Conservation (phyloP, 2,797 vertebrate species). For the Ispidina lecontei region DNA sequence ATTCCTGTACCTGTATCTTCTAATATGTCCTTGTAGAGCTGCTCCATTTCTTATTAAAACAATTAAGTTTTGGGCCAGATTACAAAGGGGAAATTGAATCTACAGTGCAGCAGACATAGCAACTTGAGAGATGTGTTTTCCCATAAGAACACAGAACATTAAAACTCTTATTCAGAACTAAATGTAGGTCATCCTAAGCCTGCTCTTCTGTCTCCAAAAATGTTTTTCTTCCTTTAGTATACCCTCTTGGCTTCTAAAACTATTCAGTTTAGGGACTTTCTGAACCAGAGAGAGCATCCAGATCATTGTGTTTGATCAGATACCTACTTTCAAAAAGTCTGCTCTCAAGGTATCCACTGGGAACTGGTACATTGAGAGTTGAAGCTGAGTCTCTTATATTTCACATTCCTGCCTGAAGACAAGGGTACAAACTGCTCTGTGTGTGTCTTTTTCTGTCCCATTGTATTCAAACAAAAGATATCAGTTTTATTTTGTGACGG, state of each 20-base stretch:
- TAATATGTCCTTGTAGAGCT: neutral
- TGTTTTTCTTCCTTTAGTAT: neutral
- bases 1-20: neutral
- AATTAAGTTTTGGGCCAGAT: neutral
- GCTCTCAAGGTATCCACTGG: neutral
- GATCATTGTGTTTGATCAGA: neutral
- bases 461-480: neutral
- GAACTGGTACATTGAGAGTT: neutral
- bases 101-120: neutral
- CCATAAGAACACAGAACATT: neutral
- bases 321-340: neutral
- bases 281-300: neutral
- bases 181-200: neutral
- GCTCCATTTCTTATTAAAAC: neutral
- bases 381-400: neutral
- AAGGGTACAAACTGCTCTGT: neutral
- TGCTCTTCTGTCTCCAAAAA: neutral
- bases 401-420: neutral
- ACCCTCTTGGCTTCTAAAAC: neutral
- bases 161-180: neutral
- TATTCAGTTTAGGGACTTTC: neutral
- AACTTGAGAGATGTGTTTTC: neutral
- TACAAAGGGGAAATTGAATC: neutral
- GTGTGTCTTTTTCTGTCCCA: neutral
- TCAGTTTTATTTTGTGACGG: neutral